A percentile compares a stretch with the other conserved stretches of the same genome.
phyloP scores from a whole-genome alignment of 2,888 invertebrate genomes.

The Ferdinandea cuprea region DNA sequence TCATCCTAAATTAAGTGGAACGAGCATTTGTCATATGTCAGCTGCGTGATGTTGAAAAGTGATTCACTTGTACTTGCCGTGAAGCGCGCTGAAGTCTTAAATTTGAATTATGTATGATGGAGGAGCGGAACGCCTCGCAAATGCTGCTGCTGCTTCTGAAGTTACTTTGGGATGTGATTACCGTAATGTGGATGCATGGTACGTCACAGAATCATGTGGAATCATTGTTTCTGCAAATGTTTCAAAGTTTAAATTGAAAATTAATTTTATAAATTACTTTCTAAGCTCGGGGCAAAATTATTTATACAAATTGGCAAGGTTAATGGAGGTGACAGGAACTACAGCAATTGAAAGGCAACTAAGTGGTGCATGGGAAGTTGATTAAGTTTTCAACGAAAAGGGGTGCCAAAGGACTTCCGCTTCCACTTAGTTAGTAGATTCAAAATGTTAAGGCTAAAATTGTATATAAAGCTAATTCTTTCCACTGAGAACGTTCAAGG shows the following conservation, averaged over 20 bases:
- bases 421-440: no score
- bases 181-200: slow-evolving; percentile 16
- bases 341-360: background rate
- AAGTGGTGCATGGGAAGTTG: no score
- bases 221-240: slow-evolving; percentile 17
- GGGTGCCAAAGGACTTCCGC: no score
- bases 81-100: slow-evolving; percentile 34
- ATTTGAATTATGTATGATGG: slow-evolving; percentile 46
- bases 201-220: background rate
- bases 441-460: no score
- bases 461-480: no score
- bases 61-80: slow-evolving; percentile 39
- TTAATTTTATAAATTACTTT: slow-evolving; percentile 22
- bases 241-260: slow-evolving; percentile 38
- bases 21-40: slow-evolving; percentile 66
- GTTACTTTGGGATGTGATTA: slow-evolving; percentile 35
- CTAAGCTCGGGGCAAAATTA: background rate
- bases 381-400: no score
- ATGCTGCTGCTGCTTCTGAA: no score
- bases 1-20: slow-evolving; percentile 56
- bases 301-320: background rate
- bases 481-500: no score
- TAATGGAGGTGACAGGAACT: slow-evolving; percentile 4
- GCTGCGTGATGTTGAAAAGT: slow-evolving; percentile 34
- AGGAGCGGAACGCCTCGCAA: no score